phyloP scores from a whole-genome alignment of 2,888 invertebrate species.

The Stenotaenia linearis region DNA sequence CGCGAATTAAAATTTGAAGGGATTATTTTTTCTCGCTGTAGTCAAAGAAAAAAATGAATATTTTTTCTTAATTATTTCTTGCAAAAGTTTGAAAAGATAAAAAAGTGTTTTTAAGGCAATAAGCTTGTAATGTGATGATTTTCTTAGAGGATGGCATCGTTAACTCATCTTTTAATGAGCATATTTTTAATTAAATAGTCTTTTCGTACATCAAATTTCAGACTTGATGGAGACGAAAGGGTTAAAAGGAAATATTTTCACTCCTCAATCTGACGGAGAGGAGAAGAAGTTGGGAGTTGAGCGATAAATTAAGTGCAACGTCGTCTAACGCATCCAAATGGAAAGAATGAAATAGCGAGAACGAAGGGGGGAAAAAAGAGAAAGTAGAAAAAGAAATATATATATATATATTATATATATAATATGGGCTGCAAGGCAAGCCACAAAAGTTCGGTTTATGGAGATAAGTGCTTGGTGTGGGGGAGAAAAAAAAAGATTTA shows the following conservation, averaged over 20 bases:
- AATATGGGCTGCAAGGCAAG: slow-evolving; percentile 12
- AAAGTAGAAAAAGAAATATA: not conserved
- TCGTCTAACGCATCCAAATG: slow-evolving; percentile 20
- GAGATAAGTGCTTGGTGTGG: slow-evolving; percentile 1
- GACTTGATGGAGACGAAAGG: slow-evolving; percentile 7
- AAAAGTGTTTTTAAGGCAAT: not conserved
- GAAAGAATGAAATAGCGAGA: slow-evolving; percentile 16
- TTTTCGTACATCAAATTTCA: not conserved
- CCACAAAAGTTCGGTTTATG: slow-evolving; percentile 26
- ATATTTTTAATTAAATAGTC: not conserved
- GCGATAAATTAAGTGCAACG: slow-evolving; percentile 23
- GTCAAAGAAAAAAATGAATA: not conserved
- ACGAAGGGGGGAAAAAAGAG: not conserved
- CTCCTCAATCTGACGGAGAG: not conserved
- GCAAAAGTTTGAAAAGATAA: not conserved
- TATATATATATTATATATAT: slow-evolving; percentile 7
- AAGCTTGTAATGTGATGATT: not conserved
- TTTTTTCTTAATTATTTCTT: not conserved
- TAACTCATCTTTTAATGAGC: not conserved
- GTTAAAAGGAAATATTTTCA: slow-evolving; percentile 10
- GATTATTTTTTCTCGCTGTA: not conserved
- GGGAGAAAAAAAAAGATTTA: not conserved
- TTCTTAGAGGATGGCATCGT: not conserved
- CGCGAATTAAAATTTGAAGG: too few species aligned
- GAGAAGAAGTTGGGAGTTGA: not conserved